These are phyloP conservation scores for Drosophila monieri DNA, from an alignment of 2,888 invertebrate species.

Conservation along the genomic window DNA sequence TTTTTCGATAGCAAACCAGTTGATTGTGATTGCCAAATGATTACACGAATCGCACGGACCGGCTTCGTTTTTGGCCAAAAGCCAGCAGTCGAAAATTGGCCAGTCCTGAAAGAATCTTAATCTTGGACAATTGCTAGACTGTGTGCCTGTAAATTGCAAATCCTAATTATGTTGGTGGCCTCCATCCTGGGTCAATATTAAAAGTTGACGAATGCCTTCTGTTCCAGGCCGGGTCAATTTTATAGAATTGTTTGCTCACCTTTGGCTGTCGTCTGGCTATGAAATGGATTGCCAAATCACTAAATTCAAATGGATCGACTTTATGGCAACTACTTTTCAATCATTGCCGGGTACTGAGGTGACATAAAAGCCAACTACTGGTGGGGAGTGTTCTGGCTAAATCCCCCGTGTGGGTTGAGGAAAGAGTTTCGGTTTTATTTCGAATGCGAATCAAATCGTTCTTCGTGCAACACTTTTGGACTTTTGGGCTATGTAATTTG, in stretches of 20 bases:
- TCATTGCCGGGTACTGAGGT: constrained; percentile 23
- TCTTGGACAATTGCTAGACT: constrained; percentile 14
- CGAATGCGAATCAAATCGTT: constrained; percentile 10
- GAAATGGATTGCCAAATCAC: constrained; percentile 32
- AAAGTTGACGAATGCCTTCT: constrained; percentile 54
- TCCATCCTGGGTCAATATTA: constrained; percentile 22
- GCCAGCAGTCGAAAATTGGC: constrained; percentile 46
- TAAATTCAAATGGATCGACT: constrained; percentile 11
- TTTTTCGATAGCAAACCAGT: constrained; percentile 68
- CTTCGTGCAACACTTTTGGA: constrained; percentile 38
- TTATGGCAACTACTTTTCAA: constrained; percentile 41
- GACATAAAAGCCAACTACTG: constrained; percentile 20
- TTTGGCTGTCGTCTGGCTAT: neutral
- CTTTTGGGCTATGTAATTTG: constrained; percentile 43
- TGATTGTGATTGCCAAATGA: constrained; percentile 76
- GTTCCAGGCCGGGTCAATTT: neutral
- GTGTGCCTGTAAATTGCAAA: constrained; percentile 22
- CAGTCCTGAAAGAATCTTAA: constrained; percentile 21
- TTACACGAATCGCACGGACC: constrained; percentile 60
- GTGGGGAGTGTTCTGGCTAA: constrained; percentile 3
- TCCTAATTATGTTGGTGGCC: constrained; percentile 48
- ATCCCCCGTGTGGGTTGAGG: neutral
- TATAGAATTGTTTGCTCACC: constrained; percentile 24
- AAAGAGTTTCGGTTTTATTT: constrained; percentile 29
- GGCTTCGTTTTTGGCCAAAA: constrained; percentile 26